A percentile compares a stretch with the other conserved stretches of the same genome.
Conservation (phyloP, 2,888 invertebrate genomes). For the Selenia dentaria region DNA sequence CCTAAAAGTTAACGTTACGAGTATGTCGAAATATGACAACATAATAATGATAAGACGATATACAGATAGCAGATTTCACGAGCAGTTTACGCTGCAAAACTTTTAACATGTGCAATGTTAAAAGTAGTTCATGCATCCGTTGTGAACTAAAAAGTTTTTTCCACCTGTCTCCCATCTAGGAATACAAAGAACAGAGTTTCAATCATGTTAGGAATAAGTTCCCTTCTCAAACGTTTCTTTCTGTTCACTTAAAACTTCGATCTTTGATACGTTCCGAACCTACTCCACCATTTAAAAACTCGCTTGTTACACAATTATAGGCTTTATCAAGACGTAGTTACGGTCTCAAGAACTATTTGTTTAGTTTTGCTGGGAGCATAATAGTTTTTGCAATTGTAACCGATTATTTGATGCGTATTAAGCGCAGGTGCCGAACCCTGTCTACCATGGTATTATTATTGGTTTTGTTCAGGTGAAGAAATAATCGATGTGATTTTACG, state of each 20-base stretch:
- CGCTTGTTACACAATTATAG: conserved; percentile 1
- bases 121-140: conserved; percentile 19
- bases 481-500: too few species aligned
- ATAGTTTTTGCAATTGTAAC: conserved; percentile 7
- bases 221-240: too few species aligned
- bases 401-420: conserved; percentile 11
- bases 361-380: background rate
- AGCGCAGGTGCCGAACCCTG: too few species aligned
- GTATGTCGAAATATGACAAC: too few species aligned
- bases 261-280: conserved; percentile 38
- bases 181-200: conserved; percentile 46
- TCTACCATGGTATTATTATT: too few species aligned
- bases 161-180: conserved; percentile 40
- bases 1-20: too few species aligned
- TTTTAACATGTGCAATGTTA: conserved; percentile 18
- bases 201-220: too few species aligned
- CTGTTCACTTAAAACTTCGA: conserved; percentile 47
- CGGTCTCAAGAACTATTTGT: background rate
- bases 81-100: background rate
- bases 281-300: conserved; percentile 1
- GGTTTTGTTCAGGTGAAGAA: too few species aligned
- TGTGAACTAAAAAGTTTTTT: conserved; percentile 30
- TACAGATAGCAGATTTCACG: too few species aligned
- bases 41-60: too few species aligned
- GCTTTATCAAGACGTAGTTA: conserved; percentile 1